Percentiles rank a stretch among this genome's conserved stretches.
Conservation (phyloP, 2,113 vertebrate species). For the Periophthalmus modestus region DNA sequence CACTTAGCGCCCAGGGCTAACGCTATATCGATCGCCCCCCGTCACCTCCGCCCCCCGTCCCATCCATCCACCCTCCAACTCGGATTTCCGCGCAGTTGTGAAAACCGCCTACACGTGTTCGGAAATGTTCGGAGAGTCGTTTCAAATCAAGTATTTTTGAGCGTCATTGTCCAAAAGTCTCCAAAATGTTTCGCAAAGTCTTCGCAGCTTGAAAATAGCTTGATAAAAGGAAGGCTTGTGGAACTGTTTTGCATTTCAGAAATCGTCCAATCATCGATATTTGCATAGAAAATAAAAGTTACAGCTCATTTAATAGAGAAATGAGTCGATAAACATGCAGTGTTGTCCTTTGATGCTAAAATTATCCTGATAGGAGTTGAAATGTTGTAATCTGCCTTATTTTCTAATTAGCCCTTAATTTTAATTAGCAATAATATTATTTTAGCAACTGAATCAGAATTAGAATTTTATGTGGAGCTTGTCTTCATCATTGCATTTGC, state of each 20-base stretch:
- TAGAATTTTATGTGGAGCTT: background rate
- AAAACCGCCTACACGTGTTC: constrained; percentile 22
- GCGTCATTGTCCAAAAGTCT: constrained; percentile 29
- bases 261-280: background rate
- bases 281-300: constrained; percentile 3
- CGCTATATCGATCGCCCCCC: constrained; percentile 37
- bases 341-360: constrained; percentile 7
- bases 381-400: background rate
- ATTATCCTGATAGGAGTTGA: background rate
- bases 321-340: constrained; percentile 8
- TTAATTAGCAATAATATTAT: background rate
- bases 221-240: background rate
- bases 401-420: background rate
- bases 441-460: background rate
- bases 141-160: background rate
- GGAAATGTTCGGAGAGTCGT: constrained; percentile 33
- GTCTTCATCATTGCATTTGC: background rate
- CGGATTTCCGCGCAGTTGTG: constrained; percentile 24
- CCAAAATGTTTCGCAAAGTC: background rate
- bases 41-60: constrained; percentile 30
- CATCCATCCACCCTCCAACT: constrained; percentile 22
- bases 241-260: background rate
- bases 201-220: constrained; percentile 26
- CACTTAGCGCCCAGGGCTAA: constrained; percentile 18
- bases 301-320: constrained; percentile 8